A percentile compares a stretch with the other conserved stretches of the same genome.
These are phyloP conservation scores for Vireo altiloquus DNA, from an alignment of 2,113 vertebrate species.

Conservation along the genomic window DNA sequence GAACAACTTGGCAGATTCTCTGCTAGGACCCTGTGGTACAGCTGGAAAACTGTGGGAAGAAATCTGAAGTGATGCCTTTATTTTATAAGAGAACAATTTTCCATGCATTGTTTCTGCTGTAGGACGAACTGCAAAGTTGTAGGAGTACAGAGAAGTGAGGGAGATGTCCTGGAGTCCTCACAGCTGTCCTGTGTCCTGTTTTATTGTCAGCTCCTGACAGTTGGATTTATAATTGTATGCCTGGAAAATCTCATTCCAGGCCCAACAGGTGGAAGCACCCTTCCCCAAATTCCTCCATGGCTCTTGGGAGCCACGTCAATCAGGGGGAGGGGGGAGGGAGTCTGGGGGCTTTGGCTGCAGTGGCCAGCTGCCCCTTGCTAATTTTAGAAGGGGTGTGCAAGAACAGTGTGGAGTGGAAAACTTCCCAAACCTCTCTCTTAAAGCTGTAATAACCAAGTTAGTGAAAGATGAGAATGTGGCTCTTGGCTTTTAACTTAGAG, in stretches of 20 bases:
- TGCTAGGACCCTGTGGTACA: neutral
- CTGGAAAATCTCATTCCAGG: conserved; percentile 28
- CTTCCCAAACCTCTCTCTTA: conserved; percentile 56
- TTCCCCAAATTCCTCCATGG: conserved; percentile 60
- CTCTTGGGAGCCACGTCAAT: neutral
- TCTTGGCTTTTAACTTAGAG: neutral
- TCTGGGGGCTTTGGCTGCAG: neutral
- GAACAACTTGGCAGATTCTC: neutral
- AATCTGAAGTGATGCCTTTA: neutral
- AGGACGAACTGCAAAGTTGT: neutral
- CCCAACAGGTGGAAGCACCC: conserved; percentile 70
- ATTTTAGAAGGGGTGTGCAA: conserved; percentile 68
- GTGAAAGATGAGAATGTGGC: conserved; percentile 42
- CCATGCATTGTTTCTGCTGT: neutral
- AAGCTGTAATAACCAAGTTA: neutral
- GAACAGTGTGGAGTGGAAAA: conserved; percentile 66
- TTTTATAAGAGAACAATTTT: neutral
- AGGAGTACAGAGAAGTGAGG: neutral
- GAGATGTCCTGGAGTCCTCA: neutral
- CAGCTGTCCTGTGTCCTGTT: conserved; percentile 28
- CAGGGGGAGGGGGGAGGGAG: neutral
- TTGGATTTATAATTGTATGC: conserved; percentile 60
- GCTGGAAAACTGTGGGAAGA: neutral
- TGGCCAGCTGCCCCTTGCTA: conserved; percentile 73
- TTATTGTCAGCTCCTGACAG: conserved; percentile 43